Conservation (phyloP, 1,140 invertebrate species). For the Adoxophyes honmai region DNA sequence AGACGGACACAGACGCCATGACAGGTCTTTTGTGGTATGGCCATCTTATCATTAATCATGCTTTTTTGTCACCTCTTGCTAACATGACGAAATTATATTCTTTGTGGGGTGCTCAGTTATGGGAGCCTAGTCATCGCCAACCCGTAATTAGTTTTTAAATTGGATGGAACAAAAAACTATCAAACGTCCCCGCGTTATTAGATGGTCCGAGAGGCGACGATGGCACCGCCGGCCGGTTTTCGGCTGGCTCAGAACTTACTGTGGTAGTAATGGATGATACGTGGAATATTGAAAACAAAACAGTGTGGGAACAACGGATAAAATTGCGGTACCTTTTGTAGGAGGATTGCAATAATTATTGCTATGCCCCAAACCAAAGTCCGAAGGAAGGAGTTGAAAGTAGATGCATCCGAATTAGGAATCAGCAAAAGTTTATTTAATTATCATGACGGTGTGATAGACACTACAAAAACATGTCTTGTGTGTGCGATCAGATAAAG, state of each 20-base stretch:
- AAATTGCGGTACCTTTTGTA: too few relatives aligned
- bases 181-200: conserved; percentile 40
- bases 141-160: conserved; percentile 72
- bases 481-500: too few relatives aligned
- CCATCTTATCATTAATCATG: conserved; percentile 59
- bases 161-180: conserved; percentile 55
- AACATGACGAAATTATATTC: conserved; percentile 71
- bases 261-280: too few relatives aligned
- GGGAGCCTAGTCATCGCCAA: conserved; percentile 52
- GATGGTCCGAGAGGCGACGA: not conserved
- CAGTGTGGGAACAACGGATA: too few relatives aligned
- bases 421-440: too few relatives aligned
- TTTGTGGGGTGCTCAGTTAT: conserved; percentile 58
- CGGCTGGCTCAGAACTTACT: conserved; percentile 14
- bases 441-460: too few relatives aligned
- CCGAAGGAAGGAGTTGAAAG: too few relatives aligned
- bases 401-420: too few relatives aligned
- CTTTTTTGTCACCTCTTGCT: conserved; percentile 65
- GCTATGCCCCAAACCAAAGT: too few relatives aligned
- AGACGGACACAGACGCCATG: conserved; percentile 40
- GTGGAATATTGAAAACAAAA: too few relatives aligned
- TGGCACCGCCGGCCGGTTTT: conserved; percentile 1
- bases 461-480: too few relatives aligned
- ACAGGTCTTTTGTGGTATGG: conserved; percentile 47
- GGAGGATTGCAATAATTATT: too few relatives aligned